Evolutionary conservation across 2,113 vertebrate genomes (phyloP).

Genomic region (Benitochromis conjunctus): DNA sequence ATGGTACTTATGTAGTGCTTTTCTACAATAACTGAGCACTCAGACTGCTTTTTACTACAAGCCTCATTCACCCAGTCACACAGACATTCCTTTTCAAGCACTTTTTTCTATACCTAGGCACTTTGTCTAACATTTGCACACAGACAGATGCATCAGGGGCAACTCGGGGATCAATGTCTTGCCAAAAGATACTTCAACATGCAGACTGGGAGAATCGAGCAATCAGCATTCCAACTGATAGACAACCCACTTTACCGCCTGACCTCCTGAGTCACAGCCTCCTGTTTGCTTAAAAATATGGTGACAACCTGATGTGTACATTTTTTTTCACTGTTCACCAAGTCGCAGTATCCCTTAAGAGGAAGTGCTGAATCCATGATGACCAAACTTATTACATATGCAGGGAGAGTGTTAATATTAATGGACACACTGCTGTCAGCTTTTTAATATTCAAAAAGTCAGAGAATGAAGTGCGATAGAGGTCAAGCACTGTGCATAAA

Average conservation of each 20-base stretch:
- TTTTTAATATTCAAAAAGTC: constrained; percentile 48
- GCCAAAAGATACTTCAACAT: not conserved
- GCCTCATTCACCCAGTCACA: not conserved
- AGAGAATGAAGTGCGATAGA: constrained; percentile 14
- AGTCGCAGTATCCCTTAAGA: not conserved
- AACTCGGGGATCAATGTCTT: not conserved
- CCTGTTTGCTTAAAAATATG: not conserved
- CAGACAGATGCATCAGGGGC: not conserved
- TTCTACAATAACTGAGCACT: not conserved
- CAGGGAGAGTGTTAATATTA: constrained; percentile 56
- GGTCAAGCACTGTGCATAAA: constrained; percentile 40
- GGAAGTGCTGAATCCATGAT: constrained; percentile 35
- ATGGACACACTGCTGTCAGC: constrained; percentile 46
- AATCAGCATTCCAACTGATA: not conserved
- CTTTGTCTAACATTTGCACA: not conserved
- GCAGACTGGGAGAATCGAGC: not conserved
- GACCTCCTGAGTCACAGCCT: not conserved
- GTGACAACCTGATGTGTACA: not conserved
- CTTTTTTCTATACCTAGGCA: not conserved
- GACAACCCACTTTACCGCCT: not conserved
- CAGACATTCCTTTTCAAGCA: not conserved
- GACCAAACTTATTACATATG: constrained; percentile 52
- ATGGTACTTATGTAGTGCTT: not conserved
- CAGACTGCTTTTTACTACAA: not conserved
- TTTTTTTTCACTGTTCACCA: constrained; percentile 1